Evolutionary conservation across 2,113 vertebrate genomes (phyloP).

Genomic region (Verasper variegatus): DNA sequence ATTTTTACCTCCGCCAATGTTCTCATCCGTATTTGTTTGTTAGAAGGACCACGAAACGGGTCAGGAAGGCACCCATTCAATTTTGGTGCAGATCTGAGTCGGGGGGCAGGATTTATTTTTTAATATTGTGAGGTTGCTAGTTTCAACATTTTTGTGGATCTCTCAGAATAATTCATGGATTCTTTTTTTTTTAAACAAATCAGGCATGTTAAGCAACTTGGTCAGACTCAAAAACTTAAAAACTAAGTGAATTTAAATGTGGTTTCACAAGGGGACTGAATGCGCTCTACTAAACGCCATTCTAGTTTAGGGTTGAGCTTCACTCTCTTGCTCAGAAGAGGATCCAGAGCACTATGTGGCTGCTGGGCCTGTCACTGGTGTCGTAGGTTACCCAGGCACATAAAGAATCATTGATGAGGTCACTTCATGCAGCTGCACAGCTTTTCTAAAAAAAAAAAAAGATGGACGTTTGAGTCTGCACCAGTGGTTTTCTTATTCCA

Average conservation of each 20-base stretch:
- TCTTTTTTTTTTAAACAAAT: no score
- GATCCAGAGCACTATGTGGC: not conserved
- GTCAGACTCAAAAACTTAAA: no score
- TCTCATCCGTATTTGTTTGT: no score
- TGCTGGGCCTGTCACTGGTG: not conserved
- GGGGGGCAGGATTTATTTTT: no score
- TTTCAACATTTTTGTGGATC: no score
- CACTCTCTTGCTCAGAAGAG: not conserved
- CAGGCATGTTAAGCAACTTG: no score
- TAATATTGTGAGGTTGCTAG: no score
- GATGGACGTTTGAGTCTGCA: slow-evolving; percentile 5
- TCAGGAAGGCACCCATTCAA: not conserved
- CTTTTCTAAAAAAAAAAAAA: slow-evolving; percentile 11
- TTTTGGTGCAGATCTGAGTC: not conserved
- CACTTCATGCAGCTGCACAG: slow-evolving; percentile 30
- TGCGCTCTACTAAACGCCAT: no score
- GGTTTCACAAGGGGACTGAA: no score
- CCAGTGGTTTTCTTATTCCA: slow-evolving; percentile 8
- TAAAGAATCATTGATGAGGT: slow-evolving; percentile 27
- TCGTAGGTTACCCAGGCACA: not conserved
- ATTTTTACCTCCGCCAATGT: not conserved
- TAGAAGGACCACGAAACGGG: not conserved
- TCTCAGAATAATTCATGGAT: no score
- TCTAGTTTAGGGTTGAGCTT: not conserved
- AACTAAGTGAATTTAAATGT: no score